A percentile compares a stretch with the other conserved stretches of the same genome.
phyloP scores from a whole-genome alignment of 2,113 vertebrate genomes.

The Anseranas semipalmata region DNA sequence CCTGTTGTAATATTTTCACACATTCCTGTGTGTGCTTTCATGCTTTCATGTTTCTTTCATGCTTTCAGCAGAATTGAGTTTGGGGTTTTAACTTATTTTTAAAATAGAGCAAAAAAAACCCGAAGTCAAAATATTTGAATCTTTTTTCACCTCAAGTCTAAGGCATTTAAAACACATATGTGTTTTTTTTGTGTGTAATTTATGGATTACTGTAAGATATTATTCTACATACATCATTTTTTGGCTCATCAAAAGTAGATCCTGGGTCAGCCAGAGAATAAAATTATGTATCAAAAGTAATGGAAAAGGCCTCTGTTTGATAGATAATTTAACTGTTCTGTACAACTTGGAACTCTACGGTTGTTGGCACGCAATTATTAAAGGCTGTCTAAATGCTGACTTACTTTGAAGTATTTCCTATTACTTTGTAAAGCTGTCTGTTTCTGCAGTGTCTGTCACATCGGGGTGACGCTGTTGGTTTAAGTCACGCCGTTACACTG shows the following conservation, averaged over 20 bases:
- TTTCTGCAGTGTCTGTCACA: background rate
- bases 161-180: background rate
- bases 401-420: background rate
- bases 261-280: slow-evolving; percentile 53
- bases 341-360: background rate
- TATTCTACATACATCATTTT: slow-evolving; percentile 22
- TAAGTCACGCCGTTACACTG: fast-evolving
- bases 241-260: slow-evolving; percentile 4
- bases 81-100: background rate
- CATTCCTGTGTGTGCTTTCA: background rate
- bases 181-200: background rate
- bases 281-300: slow-evolving; percentile 24
- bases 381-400: background rate
- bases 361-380: background rate
- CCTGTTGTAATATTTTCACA: background rate
- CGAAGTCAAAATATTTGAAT: background rate
- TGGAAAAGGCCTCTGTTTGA: slow-evolving; percentile 20
- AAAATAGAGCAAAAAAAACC: background rate
- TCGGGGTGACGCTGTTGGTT: fast-evolving
- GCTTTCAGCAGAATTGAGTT: background rate
- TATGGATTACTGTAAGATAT: slow-evolving; percentile 8
- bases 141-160: background rate
- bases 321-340: background rate
- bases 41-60: background rate
- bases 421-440: background rate